Conservation (phyloP, 1,140 invertebrate species). For the Drosophila prosaltans region DNA sequence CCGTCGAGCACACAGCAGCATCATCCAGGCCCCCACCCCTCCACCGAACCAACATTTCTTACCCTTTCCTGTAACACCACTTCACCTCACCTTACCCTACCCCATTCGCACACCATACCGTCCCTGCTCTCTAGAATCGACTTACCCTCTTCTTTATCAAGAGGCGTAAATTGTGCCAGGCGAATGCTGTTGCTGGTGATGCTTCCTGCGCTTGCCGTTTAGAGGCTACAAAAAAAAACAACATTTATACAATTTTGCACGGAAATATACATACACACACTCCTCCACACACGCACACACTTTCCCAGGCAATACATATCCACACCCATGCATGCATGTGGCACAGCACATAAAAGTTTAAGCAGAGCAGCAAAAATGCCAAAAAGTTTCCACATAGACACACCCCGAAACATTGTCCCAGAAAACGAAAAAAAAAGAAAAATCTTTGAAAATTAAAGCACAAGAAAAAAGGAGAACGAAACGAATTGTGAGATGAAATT, state of each 20-base stretch:
- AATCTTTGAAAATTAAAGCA: slow-evolving; percentile 80
- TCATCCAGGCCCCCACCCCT: not conserved
- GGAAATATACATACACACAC: slow-evolving; percentile 61
- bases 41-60: not conserved
- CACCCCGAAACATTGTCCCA: slow-evolving; percentile 33
- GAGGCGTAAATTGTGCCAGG: slow-evolving; percentile 74
- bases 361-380: slow-evolving; percentile 78
- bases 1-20: slow-evolving; percentile 46
- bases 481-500: slow-evolving; percentile 1
- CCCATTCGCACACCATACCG: not conserved
- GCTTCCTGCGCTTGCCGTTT: slow-evolving; percentile 75
- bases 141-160: slow-evolving; percentile 13
- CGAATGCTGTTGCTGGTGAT: slow-evolving; percentile 53
- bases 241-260: slow-evolving; percentile 80
- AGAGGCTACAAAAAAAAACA: slow-evolving; percentile 72
- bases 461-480: slow-evolving; percentile 17
- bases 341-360: slow-evolving; percentile 75
- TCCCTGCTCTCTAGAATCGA: not conserved
- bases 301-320: slow-evolving; percentile 4
- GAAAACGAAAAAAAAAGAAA: slow-evolving; percentile 39
- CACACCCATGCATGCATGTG: slow-evolving; percentile 29
- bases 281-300: not conserved
- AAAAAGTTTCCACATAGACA: slow-evolving; percentile 74
- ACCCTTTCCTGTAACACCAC: slow-evolving; percentile 14
- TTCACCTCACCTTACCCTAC: slow-evolving; percentile 15